phyloP scores from a whole-genome alignment of 2,113 vertebrate species.

The Scomber japonicus region DNA sequence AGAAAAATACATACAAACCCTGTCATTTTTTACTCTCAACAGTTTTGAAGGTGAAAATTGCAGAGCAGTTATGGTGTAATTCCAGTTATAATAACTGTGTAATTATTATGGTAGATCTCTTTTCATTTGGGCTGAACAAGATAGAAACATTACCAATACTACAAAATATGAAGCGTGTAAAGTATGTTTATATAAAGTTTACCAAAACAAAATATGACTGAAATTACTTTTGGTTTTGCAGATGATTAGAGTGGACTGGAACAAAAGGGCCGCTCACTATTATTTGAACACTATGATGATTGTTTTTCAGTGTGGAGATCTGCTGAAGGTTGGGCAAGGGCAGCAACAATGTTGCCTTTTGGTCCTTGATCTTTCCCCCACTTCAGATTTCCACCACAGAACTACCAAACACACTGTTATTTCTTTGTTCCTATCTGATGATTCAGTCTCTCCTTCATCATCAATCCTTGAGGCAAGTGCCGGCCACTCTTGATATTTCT shows the following conservation, averaged over 20 bases:
- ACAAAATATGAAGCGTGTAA: neutral
- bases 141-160: neutral
- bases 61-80: neutral
- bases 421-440: neutral
- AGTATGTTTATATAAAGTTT: neutral
- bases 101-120: neutral
- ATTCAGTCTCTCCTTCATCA: slow-evolving; percentile 7
- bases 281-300: slow-evolving; percentile 1
- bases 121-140: neutral
- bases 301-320: slow-evolving; percentile 42
- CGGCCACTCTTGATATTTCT: slow-evolving; percentile 2
- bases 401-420: neutral
- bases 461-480: neutral
- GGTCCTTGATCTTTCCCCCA: neutral
- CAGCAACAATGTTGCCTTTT: slow-evolving; percentile 21
- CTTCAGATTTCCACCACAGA: neutral
- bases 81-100: neutral
- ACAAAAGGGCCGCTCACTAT: neutral
- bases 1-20: neutral
- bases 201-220: neutral
- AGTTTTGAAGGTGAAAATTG: neutral
- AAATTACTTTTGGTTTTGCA: too few species aligned
- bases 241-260: neutral
- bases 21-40: neutral
- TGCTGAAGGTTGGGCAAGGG: slow-evolving; percentile 32